These are phyloP conservation scores for Poicephalus meyeri DNA, from an alignment of 2,113 vertebrate genomes.

Conservation along the genomic window DNA sequence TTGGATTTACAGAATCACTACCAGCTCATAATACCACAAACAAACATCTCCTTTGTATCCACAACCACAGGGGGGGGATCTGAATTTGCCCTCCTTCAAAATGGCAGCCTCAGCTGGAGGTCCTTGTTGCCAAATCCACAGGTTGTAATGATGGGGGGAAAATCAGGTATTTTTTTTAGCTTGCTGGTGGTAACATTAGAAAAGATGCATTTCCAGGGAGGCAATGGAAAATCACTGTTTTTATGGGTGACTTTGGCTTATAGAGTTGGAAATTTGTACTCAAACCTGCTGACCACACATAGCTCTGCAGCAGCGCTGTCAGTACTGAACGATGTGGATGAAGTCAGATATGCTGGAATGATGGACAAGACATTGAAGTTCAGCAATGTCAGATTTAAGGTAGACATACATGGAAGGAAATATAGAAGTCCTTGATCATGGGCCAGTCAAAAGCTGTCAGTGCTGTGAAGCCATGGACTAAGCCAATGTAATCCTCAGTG, in stretches of 20 bases:
- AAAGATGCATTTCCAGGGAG: neutral
- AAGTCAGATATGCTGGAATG: neutral
- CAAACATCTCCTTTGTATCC: neutral
- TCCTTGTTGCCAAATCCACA: neutral
- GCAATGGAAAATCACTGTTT: neutral
- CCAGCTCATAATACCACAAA: accelerated
- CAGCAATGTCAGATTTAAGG: neutral
- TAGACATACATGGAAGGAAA: neutral
- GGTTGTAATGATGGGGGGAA: neutral
- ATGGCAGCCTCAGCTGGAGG: neutral
- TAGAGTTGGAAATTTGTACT: neutral
- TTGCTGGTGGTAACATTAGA: neutral
- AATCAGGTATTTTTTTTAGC: neutral
- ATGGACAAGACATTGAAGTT: accelerated
- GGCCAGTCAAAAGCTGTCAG: neutral
- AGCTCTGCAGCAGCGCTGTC: neutral
- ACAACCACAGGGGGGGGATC: neutral
- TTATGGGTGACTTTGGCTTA: neutral
- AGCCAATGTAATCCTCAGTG: neutral
- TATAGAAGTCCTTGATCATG: accelerated
- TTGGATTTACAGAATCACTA: neutral
- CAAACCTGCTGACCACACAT: neutral
- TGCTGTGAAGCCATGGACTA: neutral
- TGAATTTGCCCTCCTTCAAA: neutral
- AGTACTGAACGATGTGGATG: neutral